phyloP scores from a whole-genome alignment of 2,888 invertebrate species.

The Drosophila sordidapex region DNA sequence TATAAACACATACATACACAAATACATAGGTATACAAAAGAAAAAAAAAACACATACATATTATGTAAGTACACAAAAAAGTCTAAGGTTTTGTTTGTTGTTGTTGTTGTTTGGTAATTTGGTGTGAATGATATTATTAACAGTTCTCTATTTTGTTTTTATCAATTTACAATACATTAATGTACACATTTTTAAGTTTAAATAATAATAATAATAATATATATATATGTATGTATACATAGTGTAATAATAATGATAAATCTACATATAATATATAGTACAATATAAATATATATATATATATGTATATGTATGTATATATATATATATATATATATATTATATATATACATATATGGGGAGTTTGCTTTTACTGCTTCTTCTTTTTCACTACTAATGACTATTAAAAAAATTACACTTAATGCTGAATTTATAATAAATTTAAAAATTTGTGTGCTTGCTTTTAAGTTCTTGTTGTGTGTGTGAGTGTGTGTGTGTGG shows the following conservation, averaged over 20 bases:
- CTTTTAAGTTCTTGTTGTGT: conserved; percentile 12
- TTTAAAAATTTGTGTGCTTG: conserved; percentile 26
- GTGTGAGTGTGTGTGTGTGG: conserved; percentile 18
- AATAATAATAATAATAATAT: conserved; percentile 33
- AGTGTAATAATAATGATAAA: conserved; percentile 56
- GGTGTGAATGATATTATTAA: conserved; percentile 70
- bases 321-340: conserved; percentile 35
- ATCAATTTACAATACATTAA: conserved; percentile 72
- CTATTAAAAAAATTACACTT: conserved; percentile 69
- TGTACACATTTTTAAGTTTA: conserved; percentile 66
- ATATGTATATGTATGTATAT: conserved; percentile 34
- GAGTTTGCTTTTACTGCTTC: conserved; percentile 10
- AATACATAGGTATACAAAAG: conserved; percentile 29
- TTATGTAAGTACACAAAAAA: conserved; percentile 52
- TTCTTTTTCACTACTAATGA: conserved; percentile 41
- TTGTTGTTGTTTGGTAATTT: conserved; percentile 48
- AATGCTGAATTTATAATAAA: conserved; percentile 56
- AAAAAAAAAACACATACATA: conserved; percentile 8
- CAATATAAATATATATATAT: conserved; percentile 40
- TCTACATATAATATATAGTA: conserved; percentile 56
- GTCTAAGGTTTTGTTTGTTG: conserved; percentile 30
- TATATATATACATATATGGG: conserved; percentile 34
- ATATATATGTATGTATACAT: conserved; percentile 24
- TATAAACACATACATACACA: conserved; percentile 20
- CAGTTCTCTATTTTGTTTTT: conserved; percentile 12